Percentiles rank a stretch among this genome's conserved stretches.
These are phyloP conservation scores for Lichenostomus cassidix DNA, from an alignment of 2,113 vertebrate species.

Conservation along the genomic window DNA sequence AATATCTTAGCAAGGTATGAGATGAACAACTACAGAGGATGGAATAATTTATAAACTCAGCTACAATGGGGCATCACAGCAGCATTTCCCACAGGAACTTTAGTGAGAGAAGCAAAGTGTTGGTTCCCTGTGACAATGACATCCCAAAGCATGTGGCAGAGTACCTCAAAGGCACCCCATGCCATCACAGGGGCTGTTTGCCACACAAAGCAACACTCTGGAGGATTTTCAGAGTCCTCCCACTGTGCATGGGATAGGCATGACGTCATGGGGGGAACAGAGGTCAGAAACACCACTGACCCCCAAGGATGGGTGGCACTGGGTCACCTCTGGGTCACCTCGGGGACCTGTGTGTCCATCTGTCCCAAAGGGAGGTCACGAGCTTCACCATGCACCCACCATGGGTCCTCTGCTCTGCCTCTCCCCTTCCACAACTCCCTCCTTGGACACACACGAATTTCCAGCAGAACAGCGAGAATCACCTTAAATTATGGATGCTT, in stretches of 20 bases:
- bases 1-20: not conserved
- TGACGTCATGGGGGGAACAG: fast-evolving
- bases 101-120: not conserved
- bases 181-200: not conserved
- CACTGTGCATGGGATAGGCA: not conserved
- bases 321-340: not conserved
- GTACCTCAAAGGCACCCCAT: not conserved
- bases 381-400: fast-evolving
- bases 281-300: not conserved
- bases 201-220: not conserved
- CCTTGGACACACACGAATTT: not conserved
- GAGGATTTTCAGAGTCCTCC: not conserved
- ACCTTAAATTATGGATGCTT: not conserved
- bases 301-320: not conserved
- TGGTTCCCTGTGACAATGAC: not conserved
- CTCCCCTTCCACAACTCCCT: not conserved
- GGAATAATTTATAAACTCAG: not conserved
- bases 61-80: not conserved
- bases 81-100: not conserved
- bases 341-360: not conserved
- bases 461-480: not conserved
- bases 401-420: not conserved
- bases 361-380: fast-evolving
- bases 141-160: not conserved
- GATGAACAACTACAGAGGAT: not conserved